Evolutionary conservation across 2,797 vertebrate genomes (phyloP), one percentile per base, ranked within the genome.

Genomic region (Sebastes jordani): DNA sequence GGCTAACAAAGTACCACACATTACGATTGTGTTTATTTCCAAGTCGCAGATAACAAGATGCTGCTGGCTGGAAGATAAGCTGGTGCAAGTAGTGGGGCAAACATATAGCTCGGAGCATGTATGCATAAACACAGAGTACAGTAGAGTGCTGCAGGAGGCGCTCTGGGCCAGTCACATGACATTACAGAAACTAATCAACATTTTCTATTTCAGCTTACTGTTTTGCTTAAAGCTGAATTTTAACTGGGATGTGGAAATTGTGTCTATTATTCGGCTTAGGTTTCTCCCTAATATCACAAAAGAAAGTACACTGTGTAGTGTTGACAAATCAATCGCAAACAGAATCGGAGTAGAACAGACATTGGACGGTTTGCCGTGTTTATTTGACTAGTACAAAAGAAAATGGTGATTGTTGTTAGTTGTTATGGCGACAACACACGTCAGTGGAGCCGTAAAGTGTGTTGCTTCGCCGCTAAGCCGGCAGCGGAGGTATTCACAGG

Each of bases 11-110:
- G 84, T 83, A 85, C 87, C 83, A 74, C 85, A 89, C 89, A 91
- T 92, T 92, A 92, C 77, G 80, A 86, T 84, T 88, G 83, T 75
- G 77, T 88, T 90, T 91, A 89, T 86, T 89, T 90, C 85, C 84
- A 74, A 80, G 78, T 81, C 58, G 64, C 74, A 90, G 92, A 95
- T 94, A 94, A 93, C 90, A 89, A 90, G 91, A 90, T 81, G 89
- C 86, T 87, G 86, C 76, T 55, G 84, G 91, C 84, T 78, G 86
- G 83, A 75, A 91, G 89, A 86, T 90, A 93, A 91, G 90, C 86
- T 58, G 80, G 80, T 77, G 82, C 81, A 83, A 88, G 81, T 82
- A 77, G 81, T 71, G 71, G 14, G 86, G 80, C 80, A 85, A 91
- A 92, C 89, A 88, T 78, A 70, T 80, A 82, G 78, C 87, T 56